Conservation (phyloP, 2,888 invertebrate species). For the Euproctis similis region DNA sequence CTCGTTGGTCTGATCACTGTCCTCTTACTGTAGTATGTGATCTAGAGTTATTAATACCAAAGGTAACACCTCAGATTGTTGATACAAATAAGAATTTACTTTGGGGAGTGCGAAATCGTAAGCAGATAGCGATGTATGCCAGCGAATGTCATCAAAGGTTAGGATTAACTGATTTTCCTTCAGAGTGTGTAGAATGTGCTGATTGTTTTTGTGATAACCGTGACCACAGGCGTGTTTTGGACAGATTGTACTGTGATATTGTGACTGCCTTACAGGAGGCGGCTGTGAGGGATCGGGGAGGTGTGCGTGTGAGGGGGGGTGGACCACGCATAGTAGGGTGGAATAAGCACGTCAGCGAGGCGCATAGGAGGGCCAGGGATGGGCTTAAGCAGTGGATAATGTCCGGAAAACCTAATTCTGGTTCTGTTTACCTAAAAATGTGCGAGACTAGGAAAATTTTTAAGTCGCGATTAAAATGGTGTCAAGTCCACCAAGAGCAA, state of each 20-base stretch:
- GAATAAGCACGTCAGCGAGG: not conserved
- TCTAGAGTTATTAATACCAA: not conserved
- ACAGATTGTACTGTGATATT: not conserved
- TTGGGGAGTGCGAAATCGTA: not conserved
- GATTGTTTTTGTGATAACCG: not conserved
- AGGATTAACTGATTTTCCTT: not conserved
- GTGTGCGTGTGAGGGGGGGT: not conserved
- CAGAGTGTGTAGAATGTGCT: not conserved
- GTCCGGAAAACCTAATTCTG: not conserved
- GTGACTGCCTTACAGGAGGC: not conserved
- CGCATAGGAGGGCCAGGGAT: not conserved
- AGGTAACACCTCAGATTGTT: not conserved
- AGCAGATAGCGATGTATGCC: not conserved
- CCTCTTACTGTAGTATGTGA: not conserved
- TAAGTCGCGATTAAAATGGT: not conserved
- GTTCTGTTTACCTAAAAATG: not conserved
- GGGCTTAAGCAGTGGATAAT: not conserved
- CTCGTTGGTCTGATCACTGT: conserved; percentile 1
- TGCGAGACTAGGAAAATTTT: not conserved
- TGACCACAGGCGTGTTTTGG: not conserved
- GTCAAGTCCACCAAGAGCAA: not conserved
- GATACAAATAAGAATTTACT: not conserved
- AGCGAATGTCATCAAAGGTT: not conserved
- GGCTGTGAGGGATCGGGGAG: not conserved
- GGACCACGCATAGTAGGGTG: not conserved